A percentile compares a stretch with the other conserved stretches of the same genome.
These are phyloP conservation scores for Poeciliopsis infans DNA, from an alignment of 2,797 vertebrate species.

Conservation along the genomic window DNA sequence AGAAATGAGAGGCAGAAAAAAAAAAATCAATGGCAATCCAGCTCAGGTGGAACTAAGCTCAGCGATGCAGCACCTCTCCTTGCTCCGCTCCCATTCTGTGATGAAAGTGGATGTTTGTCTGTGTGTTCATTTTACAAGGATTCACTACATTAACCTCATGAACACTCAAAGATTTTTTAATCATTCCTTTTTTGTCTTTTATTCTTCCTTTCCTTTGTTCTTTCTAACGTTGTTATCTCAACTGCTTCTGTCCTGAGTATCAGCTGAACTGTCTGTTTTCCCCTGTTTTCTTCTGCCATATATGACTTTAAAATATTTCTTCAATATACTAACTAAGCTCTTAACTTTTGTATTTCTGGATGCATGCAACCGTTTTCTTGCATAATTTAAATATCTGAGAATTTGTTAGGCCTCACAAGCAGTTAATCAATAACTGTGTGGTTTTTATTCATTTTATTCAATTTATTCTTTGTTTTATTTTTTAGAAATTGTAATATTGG, in stretches of 20 bases:
- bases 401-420: not conserved
- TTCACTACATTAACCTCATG: conserved; percentile 50
- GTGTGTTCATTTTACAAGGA: conserved; percentile 63
- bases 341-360: not conserved
- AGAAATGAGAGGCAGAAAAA: conserved; percentile 2
- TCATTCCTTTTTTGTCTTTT: conserved; percentile 20
- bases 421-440: not conserved
- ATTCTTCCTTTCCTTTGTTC: not conserved
- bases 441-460: not conserved
- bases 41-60: conserved; percentile 71
- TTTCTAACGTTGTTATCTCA: conserved; percentile 13
- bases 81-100: conserved; percentile 32
- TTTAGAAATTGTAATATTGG: not conserved
- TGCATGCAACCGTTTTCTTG: not conserved
- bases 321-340: not conserved
- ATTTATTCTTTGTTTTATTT: not conserved
- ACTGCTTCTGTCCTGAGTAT: conserved; percentile 11
- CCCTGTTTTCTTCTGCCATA: not conserved
- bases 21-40: conserved; percentile 65
- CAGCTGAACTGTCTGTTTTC: not conserved
- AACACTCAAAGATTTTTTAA: conserved; percentile 32
- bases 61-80: conserved; percentile 38
- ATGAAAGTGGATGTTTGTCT: conserved; percentile 46
- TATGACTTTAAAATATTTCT: not conserved
- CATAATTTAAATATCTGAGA: not conserved